These are phyloP conservation scores for Tenthredo distinguenda DNA, from an alignment of 2,888 invertebrate species.

Conservation along the genomic window DNA sequence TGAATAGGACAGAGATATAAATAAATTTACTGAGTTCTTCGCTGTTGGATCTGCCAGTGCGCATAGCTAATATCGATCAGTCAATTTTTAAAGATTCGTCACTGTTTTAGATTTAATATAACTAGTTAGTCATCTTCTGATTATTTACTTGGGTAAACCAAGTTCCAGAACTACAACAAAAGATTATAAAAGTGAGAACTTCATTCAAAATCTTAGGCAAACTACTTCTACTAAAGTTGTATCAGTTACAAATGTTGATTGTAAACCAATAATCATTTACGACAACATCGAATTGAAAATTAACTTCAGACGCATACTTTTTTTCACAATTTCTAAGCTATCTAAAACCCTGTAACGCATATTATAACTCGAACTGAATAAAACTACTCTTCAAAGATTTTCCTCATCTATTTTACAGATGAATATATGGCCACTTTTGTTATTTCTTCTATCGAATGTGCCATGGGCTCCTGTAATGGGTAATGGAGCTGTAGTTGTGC, in stretches of 20 bases:
- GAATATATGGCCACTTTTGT: constrained; percentile 61
- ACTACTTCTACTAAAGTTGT: background rate
- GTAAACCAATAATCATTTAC: constrained; percentile 9
- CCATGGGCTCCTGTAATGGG: constrained; percentile 49
- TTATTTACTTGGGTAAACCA: constrained; percentile 1
- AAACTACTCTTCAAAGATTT: background rate
- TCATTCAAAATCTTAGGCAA: background rate
- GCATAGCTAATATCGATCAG: background rate
- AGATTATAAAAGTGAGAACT: constrained; percentile 40
- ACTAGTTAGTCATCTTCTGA: background rate
- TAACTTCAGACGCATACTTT: background rate
- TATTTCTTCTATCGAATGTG: constrained; percentile 56
- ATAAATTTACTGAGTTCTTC: constrained; percentile 37
- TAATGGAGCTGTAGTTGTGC: constrained; percentile 67
- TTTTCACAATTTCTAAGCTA: background rate
- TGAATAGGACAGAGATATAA: constrained; percentile 71
- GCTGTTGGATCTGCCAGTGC: constrained; percentile 8
- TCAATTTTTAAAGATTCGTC: background rate
- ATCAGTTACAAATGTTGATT: background rate
- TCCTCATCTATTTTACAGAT: constrained; percentile 61
- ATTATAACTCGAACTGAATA: background rate
- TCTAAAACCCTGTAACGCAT: background rate
- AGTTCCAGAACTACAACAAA: background rate
- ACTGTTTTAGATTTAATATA: background rate
- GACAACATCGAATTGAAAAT: background rate